Conservation (phyloP, 2,113 vertebrate genomes). For the Rynchops niger region DNA sequence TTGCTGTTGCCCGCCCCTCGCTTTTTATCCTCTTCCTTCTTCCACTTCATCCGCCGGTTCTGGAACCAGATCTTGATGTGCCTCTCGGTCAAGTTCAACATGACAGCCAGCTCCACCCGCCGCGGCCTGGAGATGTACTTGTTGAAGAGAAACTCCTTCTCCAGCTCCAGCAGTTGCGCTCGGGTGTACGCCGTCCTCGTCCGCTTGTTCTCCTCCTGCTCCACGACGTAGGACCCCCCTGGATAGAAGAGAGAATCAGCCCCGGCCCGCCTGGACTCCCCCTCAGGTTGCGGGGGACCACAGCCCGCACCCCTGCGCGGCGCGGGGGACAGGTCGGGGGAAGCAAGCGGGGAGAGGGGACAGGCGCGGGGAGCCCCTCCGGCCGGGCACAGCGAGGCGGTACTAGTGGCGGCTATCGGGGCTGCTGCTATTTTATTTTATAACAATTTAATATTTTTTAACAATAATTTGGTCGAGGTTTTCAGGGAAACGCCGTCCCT, state of each 20-base stretch:
- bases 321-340: fast-evolving
- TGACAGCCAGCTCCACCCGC: slow-evolving; percentile 92
- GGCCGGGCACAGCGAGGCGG: fast-evolving
- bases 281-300: neutral
- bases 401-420: neutral
- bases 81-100: slow-evolving; percentile 93
- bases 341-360: fast-evolving
- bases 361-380: no score
- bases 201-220: slow-evolving; percentile 92
- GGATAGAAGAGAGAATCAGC: neutral
- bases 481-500: neutral
- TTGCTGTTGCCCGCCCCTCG: slow-evolving; percentile 55
- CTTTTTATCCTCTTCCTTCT: slow-evolving; percentile 96
- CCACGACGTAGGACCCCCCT: slow-evolving; percentile 83
- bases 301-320: fast-evolving
- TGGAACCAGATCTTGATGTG: slow-evolving; percentile 99
- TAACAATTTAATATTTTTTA: neutral
- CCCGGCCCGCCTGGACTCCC: neutral
- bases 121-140: slow-evolving; percentile 95
- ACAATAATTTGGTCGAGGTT: neutral
- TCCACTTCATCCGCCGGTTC: slow-evolving; percentile 99
- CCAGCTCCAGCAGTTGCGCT: slow-evolving; percentile 93
- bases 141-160: slow-evolving; percentile 98
- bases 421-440: neutral
- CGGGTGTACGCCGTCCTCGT: slow-evolving; percentile 94